These are phyloP conservation scores for Drosophila takahashii DNA, from an alignment of 1,140 invertebrate species.

Conservation along the genomic window DNA sequence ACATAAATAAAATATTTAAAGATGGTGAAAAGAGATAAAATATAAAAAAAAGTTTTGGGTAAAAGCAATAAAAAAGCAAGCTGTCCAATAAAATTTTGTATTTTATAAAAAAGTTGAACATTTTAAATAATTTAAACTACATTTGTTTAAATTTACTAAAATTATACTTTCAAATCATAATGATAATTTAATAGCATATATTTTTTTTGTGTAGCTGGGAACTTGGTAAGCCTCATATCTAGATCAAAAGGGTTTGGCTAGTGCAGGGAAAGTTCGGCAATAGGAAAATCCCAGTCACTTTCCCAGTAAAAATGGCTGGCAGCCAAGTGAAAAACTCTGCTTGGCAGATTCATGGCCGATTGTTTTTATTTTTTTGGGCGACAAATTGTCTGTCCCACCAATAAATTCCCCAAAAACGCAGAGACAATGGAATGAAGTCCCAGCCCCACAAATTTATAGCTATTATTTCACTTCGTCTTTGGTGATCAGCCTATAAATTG, in stretches of 20 bases:
- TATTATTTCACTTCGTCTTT: slow-evolving; percentile 51
- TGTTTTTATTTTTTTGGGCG: slow-evolving; percentile 33
- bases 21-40: too few relatives aligned
- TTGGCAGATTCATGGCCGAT: slow-evolving; percentile 25
- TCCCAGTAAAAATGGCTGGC: slow-evolving; percentile 32
- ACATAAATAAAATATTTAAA: too few relatives aligned
- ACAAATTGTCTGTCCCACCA: slow-evolving; percentile 39
- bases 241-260: slow-evolving; percentile 24
- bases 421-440: slow-evolving; percentile 22
- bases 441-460: slow-evolving; percentile 49
- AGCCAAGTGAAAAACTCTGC: slow-evolving; percentile 38
- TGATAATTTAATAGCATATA: too few relatives aligned
- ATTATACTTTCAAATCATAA: too few relatives aligned
- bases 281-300: slow-evolving; percentile 37
- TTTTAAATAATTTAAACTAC: too few relatives aligned
- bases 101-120: too few relatives aligned
- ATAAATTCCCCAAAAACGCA: slow-evolving; percentile 27
- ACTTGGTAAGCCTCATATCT: not conserved
- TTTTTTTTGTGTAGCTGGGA: not conserved
- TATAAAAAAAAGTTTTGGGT: too few relatives aligned
- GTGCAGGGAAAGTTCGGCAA: slow-evolving; percentile 12
- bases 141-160: too few relatives aligned
- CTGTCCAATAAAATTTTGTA: too few relatives aligned
- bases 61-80: too few relatives aligned
- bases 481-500: slow-evolving; percentile 62